phyloP scores from a whole-genome alignment of 92 coral and sea anemone genomes.

The Epizoanthus ramosus region DNA sequence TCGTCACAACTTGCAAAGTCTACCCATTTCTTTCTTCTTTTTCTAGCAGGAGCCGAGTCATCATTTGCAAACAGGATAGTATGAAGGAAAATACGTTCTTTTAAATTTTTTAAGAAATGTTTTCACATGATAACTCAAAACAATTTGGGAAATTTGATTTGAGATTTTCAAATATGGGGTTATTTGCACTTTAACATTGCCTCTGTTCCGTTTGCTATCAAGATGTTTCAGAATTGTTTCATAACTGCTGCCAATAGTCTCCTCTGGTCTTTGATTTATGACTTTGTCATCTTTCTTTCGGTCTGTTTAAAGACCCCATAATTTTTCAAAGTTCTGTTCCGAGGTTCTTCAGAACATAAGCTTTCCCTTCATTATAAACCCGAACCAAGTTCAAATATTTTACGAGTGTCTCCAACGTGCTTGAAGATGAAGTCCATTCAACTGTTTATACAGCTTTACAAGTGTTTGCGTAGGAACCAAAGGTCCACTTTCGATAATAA shows the following conservation, averaged over 20 bases:
- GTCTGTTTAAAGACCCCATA: conserved; percentile 17
- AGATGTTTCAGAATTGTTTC: conserved; percentile 5
- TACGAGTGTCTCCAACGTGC: not conserved
- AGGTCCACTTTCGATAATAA: conserved; percentile 32
- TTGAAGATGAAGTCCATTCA: conserved; percentile 30
- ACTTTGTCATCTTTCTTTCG: not conserved
- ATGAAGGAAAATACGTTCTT: no score
- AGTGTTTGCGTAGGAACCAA: conserved; percentile 41
- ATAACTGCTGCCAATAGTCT: no score
- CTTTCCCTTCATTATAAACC: conserved; percentile 35
- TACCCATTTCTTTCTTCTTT: no score
- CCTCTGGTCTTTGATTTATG: conserved; percentile 28
- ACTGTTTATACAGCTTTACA: conserved; percentile 33
- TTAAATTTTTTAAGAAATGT: no score
- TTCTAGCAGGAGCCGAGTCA: no score
- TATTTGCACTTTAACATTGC: conserved; percentile 24
- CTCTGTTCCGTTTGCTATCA: conserved; percentile 47
- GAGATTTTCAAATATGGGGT: no score
- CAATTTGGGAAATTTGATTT: no score
- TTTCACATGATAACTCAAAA: no score
- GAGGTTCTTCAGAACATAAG: conserved; percentile 28
- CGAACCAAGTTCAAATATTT: conserved; percentile 41
- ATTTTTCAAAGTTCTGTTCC: not conserved
- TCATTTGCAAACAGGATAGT: no score
- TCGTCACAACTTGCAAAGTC: no score